Conservation (phyloP, 2,113 vertebrate species). For the Haemorhous mexicanus region DNA sequence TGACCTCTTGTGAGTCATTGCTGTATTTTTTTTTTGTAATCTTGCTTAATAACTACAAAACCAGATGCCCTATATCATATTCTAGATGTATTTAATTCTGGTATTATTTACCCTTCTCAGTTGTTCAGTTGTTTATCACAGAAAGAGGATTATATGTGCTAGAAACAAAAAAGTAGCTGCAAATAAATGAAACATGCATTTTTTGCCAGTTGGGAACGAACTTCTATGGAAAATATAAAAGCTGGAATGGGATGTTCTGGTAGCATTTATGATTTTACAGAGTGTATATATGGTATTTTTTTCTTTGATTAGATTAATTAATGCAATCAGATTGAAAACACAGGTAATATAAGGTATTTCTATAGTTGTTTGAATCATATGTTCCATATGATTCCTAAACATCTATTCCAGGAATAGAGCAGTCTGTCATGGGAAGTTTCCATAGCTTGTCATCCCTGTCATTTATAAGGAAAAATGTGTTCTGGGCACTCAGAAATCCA, state of each 20-base stretch:
- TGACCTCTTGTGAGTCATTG: not conserved
- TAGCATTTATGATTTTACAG: not conserved
- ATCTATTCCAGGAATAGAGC: not conserved
- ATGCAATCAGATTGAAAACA: not conserved
- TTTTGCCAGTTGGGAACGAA: not conserved
- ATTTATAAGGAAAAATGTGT: not conserved
- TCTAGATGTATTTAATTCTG: not conserved
- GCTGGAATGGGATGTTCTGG: not conserved
- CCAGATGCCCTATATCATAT: not conserved
- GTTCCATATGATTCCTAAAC: not conserved
- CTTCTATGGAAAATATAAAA: not conserved
- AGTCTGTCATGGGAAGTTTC: not conserved
- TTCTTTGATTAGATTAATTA: not conserved
- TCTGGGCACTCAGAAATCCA: not conserved
- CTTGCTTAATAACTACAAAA: not conserved
- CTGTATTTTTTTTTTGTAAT: not conserved
- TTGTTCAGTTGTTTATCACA: not conserved
- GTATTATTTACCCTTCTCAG: not conserved
- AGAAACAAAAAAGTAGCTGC: not conserved
- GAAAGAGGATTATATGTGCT: not conserved
- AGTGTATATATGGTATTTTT: not conserved
- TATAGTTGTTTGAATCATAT: not conserved
- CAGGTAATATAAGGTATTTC: not conserved
- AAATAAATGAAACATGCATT: not conserved
- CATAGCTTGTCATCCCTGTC: not conserved